A percentile compares a stretch with the other conserved stretches of the same genome.
These are phyloP conservation scores for Diploscapter pachys DNA, from an alignment of 1,140 invertebrate genomes.

Conservation along the genomic window DNA sequence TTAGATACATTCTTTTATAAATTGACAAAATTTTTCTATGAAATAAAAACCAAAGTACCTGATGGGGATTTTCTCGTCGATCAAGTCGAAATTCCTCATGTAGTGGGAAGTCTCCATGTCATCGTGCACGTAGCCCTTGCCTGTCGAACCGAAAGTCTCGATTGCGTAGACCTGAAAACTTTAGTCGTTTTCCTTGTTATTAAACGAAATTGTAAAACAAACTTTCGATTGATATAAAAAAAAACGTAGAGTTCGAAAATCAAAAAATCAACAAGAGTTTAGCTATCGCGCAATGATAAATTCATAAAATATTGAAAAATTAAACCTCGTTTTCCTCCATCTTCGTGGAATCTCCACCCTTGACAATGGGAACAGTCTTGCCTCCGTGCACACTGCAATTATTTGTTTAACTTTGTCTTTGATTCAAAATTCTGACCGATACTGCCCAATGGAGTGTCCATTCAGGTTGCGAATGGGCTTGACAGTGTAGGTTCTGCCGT, in stretches of 20 bases:
- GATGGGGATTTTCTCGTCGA: constrained; percentile 63
- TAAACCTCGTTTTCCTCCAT: constrained; percentile 73
- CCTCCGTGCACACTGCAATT: constrained; percentile 92
- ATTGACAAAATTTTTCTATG: too few relatives aligned
- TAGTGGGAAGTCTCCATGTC: constrained; percentile 99
- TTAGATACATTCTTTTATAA: too few relatives aligned
- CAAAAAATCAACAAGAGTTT: too few relatives aligned
- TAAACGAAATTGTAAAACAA: too few relatives aligned
- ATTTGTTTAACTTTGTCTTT: too few relatives aligned
- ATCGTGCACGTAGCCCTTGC: constrained; percentile 90
- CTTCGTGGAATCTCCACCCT: constrained; percentile 89
- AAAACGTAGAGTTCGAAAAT: too few relatives aligned
- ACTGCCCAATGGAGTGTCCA: constrained; percentile 40
- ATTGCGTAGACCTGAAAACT: constrained; percentile 81
- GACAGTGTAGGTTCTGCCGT: constrained; percentile 92
- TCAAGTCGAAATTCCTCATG: constrained; percentile 97
- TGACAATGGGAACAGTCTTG: constrained; percentile 98
- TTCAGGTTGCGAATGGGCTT: constrained; percentile 88
- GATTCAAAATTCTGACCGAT: constrained; percentile 3
- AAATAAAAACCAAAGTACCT: constrained; percentile 35
- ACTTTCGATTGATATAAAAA: too few relatives aligned
- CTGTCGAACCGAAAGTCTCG: constrained; percentile 98
- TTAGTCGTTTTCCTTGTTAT: too few relatives aligned
- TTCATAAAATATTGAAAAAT: too few relatives aligned
- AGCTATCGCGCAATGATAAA: too few relatives aligned